These are phyloP conservation scores for Manis pentadactyla DNA, from an alignment of 2,797 vertebrate species.

Conservation along the genomic window DNA sequence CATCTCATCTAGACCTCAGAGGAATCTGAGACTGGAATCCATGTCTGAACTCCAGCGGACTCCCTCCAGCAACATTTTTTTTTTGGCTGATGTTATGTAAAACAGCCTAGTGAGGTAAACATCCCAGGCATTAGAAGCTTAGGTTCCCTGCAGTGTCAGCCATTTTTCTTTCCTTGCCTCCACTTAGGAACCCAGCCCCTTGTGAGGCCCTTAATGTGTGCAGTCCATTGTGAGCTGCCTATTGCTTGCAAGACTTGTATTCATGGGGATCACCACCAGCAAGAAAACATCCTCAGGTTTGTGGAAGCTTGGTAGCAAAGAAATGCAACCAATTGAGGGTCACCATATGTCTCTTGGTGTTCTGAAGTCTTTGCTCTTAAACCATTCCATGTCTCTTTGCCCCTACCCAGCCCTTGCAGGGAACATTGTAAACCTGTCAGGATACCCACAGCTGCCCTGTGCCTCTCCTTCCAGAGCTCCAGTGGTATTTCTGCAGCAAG, in stretches of 20 bases:
- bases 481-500: background rate
- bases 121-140: background rate
- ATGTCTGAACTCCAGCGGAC: background rate
- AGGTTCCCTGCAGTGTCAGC: constrained; percentile 52
- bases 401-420: background rate
- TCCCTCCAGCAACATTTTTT: constrained; percentile 26
- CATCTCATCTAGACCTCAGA: background rate
- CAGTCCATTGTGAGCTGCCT: constrained; percentile 56
- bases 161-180: constrained; percentile 33
- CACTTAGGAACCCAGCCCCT: background rate
- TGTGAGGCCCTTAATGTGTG: background rate
- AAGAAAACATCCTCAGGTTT: background rate
- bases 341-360: background rate
- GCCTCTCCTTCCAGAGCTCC: background rate
- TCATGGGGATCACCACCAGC: background rate
- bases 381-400: background rate
- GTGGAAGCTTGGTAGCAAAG: background rate
- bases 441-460: background rate
- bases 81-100: constrained; percentile 69
- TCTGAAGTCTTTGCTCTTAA: constrained; percentile 17
- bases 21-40: background rate
- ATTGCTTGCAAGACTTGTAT: constrained; percentile 4
- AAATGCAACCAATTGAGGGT: background rate
- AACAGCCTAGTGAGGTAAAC: constrained; percentile 73
- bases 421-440: background rate